A percentile compares a stretch with the other conserved stretches of the same genome.
Evolutionary conservation across 2,113 vertebrate species (phyloP).

Genomic region (Phalacrocorax carbo): DNA sequence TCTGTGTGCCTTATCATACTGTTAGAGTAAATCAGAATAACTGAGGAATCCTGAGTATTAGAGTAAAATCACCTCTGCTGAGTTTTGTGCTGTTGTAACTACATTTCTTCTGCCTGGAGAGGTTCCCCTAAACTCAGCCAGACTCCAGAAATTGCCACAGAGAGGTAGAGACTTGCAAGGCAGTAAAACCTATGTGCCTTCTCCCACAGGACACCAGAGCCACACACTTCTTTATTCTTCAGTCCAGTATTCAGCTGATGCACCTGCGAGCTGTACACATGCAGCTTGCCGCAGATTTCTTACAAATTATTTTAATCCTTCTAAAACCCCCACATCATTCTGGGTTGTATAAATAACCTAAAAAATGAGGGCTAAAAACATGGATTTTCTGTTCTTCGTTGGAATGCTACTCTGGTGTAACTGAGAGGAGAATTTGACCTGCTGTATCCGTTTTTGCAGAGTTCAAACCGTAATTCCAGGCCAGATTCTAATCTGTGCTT

Average conservation of each 20-base stretch:
- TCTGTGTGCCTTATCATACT: not conserved
- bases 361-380: conserved; percentile 22
- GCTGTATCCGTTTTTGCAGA: conserved; percentile 58
- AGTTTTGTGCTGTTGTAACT: not conserved
- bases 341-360: conserved; percentile 27
- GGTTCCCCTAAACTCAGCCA: not conserved
- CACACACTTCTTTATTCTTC: not conserved
- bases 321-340: not conserved
- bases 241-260: not conserved
- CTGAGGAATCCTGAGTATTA: not conserved
- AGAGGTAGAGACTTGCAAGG: not conserved
- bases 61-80: not conserved
- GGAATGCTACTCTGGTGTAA: conserved; percentile 58
- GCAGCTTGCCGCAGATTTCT: not conserved
- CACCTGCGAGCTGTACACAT: not conserved
- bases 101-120: not conserved
- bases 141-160: not conserved
- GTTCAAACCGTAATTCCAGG: conserved; percentile 50
- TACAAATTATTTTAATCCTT: conserved; percentile 19
- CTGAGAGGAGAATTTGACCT: conserved; percentile 57
- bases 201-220: not conserved
- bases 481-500: conserved; percentile 60
- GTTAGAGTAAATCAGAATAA: not conserved
- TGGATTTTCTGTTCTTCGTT: conserved; percentile 54
- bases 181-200: not conserved